Percentiles rank a stretch among this genome's conserved stretches.
Evolutionary conservation across 2,888 invertebrate species (phyloP).

Genomic region (Ormia ochracea): DNA sequence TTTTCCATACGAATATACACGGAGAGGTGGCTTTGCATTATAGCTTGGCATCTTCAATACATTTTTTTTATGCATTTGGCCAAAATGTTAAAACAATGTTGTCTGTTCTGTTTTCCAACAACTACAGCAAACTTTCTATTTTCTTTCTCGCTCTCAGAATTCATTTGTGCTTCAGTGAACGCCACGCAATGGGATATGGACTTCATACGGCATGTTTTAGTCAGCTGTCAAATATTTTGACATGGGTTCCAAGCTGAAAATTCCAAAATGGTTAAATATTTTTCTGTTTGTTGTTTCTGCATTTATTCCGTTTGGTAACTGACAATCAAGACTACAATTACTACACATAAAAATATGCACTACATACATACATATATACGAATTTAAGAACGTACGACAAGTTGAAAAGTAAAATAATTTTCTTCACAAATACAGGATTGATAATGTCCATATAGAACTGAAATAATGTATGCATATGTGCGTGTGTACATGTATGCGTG

Average conservation of each 20-base stretch:
- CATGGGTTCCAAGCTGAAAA: slow-evolving; percentile 74
- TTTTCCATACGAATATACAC: too few relatives aligned
- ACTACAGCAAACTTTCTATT: background rate
- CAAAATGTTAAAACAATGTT: background rate
- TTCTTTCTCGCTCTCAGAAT: background rate
- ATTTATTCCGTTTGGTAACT: slow-evolving; percentile 25
- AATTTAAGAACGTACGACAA: slow-evolving; percentile 10
- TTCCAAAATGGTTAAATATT: slow-evolving; percentile 58
- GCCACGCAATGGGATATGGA: slow-evolving; percentile 64
- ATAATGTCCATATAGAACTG: slow-evolving; percentile 26
- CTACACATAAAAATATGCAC: too few relatives aligned
- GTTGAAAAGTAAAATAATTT: slow-evolving; percentile 16
- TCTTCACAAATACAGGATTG: slow-evolving; percentile 39
- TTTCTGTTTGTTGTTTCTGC: slow-evolving; percentile 22
- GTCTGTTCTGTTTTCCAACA: background rate
- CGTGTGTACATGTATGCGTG: background rate
- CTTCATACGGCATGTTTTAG: slow-evolving; percentile 76
- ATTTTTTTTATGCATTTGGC: background rate
- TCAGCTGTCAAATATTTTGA: slow-evolving; percentile 78
- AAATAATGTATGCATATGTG: background rate
- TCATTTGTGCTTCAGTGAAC: slow-evolving; percentile 57
- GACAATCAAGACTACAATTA: slow-evolving; percentile 36
- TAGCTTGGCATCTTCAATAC: background rate
- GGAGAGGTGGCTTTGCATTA: background rate
- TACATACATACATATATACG: too few relatives aligned